These are phyloP conservation scores for Drosophila anceps DNA, from an alignment of 2,888 invertebrate genomes.

Conservation along the genomic window DNA sequence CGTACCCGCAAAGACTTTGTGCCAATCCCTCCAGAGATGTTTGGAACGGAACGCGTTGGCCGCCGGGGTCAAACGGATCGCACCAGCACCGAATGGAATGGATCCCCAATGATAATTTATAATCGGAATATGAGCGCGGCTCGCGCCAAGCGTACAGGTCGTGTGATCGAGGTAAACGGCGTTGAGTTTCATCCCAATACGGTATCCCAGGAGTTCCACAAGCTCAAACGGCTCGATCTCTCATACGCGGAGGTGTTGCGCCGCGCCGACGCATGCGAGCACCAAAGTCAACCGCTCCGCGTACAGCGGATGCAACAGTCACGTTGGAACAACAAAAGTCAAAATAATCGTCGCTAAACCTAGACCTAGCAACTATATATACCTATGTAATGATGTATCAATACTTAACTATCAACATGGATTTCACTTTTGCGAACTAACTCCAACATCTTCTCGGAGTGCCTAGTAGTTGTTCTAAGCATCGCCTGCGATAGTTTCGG, in stretches of 20 bases:
- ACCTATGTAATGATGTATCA: slow-evolving; percentile 14
- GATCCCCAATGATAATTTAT: slow-evolving; percentile 90
- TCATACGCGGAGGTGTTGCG: slow-evolving; percentile 94
- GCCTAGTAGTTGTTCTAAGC: slow-evolving; percentile 8
- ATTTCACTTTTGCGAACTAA: slow-evolving; percentile 7
- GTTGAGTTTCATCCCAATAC: slow-evolving; percentile 88
- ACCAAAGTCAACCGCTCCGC: slow-evolving; percentile 53
- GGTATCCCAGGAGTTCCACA: slow-evolving; percentile 93
- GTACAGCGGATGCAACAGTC: slow-evolving; percentile 61
- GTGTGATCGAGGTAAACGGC: slow-evolving; percentile 77
- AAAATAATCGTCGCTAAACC: slow-evolving; percentile 54
- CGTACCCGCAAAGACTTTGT: slow-evolving; percentile 85
- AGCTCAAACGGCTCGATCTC: slow-evolving; percentile 91
- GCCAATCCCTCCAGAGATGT: slow-evolving; percentile 56
- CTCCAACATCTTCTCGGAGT: slow-evolving; percentile 10
- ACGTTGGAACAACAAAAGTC: slow-evolving; percentile 54
- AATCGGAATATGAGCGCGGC: slow-evolving; percentile 85
- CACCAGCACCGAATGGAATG: slow-evolving; percentile 88
- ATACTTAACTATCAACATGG: slow-evolving; percentile 4
- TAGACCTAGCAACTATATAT: neutral
- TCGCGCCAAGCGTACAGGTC: slow-evolving; percentile 64
- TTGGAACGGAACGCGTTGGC: slow-evolving; percentile 48
- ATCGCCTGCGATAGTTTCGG: slow-evolving; percentile 7
- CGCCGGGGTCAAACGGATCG: slow-evolving; percentile 41
- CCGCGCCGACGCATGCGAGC: slow-evolving; percentile 86